phyloP scores from a whole-genome alignment of 2,797 vertebrate species.

The Cetoscarus ocellatus region DNA sequence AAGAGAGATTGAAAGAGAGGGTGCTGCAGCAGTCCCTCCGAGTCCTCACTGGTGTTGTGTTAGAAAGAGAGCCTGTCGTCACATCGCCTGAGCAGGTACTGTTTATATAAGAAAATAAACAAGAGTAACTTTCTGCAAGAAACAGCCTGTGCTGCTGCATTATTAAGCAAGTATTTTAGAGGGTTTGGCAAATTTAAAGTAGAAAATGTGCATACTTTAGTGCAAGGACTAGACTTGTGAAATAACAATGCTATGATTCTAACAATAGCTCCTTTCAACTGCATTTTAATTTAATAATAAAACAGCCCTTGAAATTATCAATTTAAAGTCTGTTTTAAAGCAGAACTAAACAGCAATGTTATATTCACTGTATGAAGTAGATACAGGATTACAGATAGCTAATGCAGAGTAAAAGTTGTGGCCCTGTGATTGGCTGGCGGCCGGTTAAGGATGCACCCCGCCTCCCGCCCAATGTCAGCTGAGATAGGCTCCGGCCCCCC shows the following conservation, averaged over 20 bases:
- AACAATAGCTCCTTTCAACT: background rate
- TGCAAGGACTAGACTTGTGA: background rate
- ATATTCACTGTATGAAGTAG: too few relatives aligned
- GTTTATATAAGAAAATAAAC: background rate
- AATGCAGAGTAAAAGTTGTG: too few relatives aligned
- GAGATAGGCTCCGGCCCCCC: too few relatives aligned
- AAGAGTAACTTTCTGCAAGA: background rate
- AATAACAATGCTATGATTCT: background rate
- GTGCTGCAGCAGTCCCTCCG: slow-evolving; percentile 87
- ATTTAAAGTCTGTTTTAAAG: too few relatives aligned
- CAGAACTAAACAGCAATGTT: too few relatives aligned
- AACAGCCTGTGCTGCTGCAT: background rate
- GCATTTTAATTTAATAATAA: too few relatives aligned
- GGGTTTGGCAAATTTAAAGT: background rate
- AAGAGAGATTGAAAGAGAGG: slow-evolving; percentile 86
- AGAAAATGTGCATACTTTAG: background rate
- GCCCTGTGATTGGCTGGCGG: too few relatives aligned
- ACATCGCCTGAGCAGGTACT: slow-evolving; percentile 85
- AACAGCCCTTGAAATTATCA: too few relatives aligned
- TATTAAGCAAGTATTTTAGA: background rate
- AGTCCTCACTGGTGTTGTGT: slow-evolving; percentile 83
- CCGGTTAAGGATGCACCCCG: too few relatives aligned
- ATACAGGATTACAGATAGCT: too few relatives aligned
- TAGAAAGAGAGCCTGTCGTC: slow-evolving; percentile 73
- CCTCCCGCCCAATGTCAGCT: too few relatives aligned